Percentiles rank a stretch among this genome's conserved stretches.
These are phyloP conservation scores for Watsonalla cultraria DNA, from an alignment of 2,888 invertebrate genomes.

Conservation along the genomic window DNA sequence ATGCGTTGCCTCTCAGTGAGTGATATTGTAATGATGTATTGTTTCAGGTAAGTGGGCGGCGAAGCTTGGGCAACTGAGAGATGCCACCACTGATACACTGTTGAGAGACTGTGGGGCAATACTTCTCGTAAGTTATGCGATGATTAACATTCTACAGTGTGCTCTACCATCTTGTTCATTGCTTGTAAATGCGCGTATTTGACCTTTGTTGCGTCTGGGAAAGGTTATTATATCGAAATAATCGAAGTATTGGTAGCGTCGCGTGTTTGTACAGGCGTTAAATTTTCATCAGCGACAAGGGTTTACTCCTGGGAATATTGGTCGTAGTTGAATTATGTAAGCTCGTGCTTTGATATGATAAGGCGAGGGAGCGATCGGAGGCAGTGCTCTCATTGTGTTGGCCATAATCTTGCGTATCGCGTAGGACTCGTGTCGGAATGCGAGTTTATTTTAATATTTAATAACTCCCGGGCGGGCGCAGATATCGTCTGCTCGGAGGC, in stretches of 20 bases:
- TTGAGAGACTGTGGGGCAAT: constrained; percentile 55
- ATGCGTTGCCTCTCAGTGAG: constrained; percentile 51
- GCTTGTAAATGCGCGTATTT: constrained; percentile 18
- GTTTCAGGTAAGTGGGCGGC: constrained; percentile 76
- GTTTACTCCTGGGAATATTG: constrained; percentile 38
- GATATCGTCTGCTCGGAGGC: constrained; percentile 70
- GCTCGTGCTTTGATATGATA: constrained; percentile 69
- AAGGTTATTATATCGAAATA: constrained; percentile 20
- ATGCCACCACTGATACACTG: constrained; percentile 57
- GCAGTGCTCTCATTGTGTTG: constrained; percentile 71
- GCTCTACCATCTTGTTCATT: constrained; percentile 4
- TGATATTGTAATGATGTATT: constrained; percentile 75
- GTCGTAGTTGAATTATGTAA: constrained; percentile 61
- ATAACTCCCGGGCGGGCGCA: constrained; percentile 69
- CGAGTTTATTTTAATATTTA: constrained; percentile 79
- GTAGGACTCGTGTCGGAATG: constrained; percentile 74
- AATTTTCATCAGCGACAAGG: constrained; percentile 45
- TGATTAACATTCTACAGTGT: constrained; percentile 41
- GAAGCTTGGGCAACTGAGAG: constrained; percentile 44
- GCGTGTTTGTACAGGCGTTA: constrained; percentile 42
- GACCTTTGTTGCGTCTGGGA: constrained; percentile 25
- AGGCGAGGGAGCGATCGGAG: constrained; percentile 62
- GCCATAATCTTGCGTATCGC: constrained; percentile 73
- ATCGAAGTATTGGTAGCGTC: constrained; percentile 21
- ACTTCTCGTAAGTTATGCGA: constrained; percentile 50